Conservation (phyloP, 2,888 invertebrate species). For the Archips crataeganus region DNA sequence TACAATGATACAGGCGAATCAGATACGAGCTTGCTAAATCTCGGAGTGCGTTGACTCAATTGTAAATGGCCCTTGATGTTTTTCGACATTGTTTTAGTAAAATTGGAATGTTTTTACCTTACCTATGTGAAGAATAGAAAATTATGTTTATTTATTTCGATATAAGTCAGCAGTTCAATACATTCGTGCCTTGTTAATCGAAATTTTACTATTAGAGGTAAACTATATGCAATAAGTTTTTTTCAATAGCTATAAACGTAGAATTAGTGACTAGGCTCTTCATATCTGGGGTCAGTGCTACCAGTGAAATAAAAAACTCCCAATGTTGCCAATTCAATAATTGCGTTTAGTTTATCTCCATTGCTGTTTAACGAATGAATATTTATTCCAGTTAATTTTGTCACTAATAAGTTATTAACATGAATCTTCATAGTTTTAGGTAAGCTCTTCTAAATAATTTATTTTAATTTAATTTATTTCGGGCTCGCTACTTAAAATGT, state of each 20-base stretch:
- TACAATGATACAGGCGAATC: neutral
- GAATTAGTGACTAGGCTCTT: constrained; percentile 5
- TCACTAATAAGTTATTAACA: constrained; percentile 38
- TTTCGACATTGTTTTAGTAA: constrained; percentile 2
- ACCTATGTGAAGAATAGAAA: neutral
- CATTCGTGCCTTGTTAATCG: constrained; percentile 35
- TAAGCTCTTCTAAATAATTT: constrained; percentile 41
- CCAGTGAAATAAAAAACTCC: constrained; percentile 14
- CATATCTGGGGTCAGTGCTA: neutral
- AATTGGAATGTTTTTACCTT: constrained; percentile 19
- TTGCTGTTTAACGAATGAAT: constrained; percentile 23
- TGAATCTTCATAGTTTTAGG: constrained; percentile 40
- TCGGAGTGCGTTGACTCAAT: neutral
- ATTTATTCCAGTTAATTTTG: constrained; percentile 38
- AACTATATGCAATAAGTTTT: constrained; percentile 26
- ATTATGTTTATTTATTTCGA: constrained; percentile 3
- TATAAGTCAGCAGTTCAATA: constrained; percentile 12
- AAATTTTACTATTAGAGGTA: constrained; percentile 21
- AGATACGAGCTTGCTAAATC: neutral
- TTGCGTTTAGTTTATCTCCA: constrained; percentile 30
- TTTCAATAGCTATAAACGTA: constrained; percentile 2
- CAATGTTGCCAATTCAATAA: constrained; percentile 25
- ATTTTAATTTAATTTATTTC: constrained; percentile 30
- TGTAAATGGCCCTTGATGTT: constrained; percentile 1
- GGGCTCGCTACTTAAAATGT: constrained; percentile 35